Evolutionary conservation across 2,113 vertebrate genomes (phyloP).

Genomic region (Cepphus grylle): DNA sequence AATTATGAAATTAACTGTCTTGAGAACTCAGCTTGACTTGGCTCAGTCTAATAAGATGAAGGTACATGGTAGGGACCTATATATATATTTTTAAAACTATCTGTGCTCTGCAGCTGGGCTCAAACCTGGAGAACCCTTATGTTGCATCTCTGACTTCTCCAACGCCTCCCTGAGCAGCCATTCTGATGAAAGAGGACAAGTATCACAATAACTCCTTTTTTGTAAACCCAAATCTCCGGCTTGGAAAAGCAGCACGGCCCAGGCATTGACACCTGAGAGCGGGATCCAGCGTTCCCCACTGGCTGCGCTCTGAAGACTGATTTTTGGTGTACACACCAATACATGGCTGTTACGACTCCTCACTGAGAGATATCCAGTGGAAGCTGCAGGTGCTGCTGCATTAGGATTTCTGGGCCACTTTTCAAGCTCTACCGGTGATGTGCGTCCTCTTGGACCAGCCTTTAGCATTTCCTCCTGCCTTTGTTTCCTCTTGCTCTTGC

Average conservation of each 20-base stretch:
- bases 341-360: not conserved
- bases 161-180: not conserved
- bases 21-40: slow-evolving; percentile 13
- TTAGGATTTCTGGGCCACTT: not conserved
- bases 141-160: not conserved
- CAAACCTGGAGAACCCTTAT: not conserved
- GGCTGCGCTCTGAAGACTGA: not conserved
- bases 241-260: not conserved
- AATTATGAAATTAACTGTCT: slow-evolving; percentile 48
- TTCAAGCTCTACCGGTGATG: not conserved
- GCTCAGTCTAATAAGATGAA: slow-evolving; percentile 32
- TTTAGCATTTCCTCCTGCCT: not conserved
- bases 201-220: not conserved
- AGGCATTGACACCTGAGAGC: not conserved
- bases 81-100: not conserved
- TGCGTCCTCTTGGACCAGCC: not conserved
- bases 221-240: not conserved
- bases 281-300: not conserved
- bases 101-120: not conserved
- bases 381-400: not conserved
- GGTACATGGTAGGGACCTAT: not conserved
- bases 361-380: not conserved
- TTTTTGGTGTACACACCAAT: not conserved
- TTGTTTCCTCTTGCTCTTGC: not conserved
- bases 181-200: not conserved